Evolutionary conservation across 1,140 invertebrate species (phyloP), one percentile per base, ranked within the genome.

Genomic region (Pseudomyrmex flavicornis): DNA sequence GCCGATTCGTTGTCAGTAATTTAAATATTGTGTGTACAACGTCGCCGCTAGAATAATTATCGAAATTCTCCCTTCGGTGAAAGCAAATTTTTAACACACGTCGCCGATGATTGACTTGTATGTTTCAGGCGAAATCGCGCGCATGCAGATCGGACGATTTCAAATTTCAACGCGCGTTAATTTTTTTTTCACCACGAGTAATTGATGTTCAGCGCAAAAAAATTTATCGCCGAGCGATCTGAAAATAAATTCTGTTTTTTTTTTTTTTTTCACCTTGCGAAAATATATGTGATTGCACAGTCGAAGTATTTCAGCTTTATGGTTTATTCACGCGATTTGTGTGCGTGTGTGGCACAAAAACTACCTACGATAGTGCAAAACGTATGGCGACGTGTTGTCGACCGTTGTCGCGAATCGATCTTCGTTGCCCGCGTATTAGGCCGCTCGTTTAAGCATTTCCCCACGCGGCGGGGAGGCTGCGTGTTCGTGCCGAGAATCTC

Each of bases 401-500:
- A 9, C 12, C 26, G 54, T 82, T 52, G 50, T 73, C 61, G 52
- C 44, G 26, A 62, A 76, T 84, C 44, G 52, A 61, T 70, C 52
- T 83, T 76, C 26, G 9, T 12, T 9, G 46, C 13, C 17, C 69
- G 52, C 50, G 46, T 74, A 82, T 85, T 86, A 82, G 62, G 75
- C 62, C 75, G 15, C 46, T 35, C 63, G 76, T 86, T 90, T 90
- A 88, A 91, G 88, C 89, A 90, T 92, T 92, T 82, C 83, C 84
- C 83, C 84, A 86, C 85, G 86, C 35, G 35, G 5, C 84, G 84
- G 58, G 86, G 82, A 84, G 82, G 87, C 82, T 85, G 86, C 75
- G 88, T 58, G 88, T 89, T 89, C 91, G 92, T 92, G 91, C 82
- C 83, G 74, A 70, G 91, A 92, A 92, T 93, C 83, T 83, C 85